Conservation (phyloP, 2,113 vertebrate genomes). For the Rhea pennata region DNA sequence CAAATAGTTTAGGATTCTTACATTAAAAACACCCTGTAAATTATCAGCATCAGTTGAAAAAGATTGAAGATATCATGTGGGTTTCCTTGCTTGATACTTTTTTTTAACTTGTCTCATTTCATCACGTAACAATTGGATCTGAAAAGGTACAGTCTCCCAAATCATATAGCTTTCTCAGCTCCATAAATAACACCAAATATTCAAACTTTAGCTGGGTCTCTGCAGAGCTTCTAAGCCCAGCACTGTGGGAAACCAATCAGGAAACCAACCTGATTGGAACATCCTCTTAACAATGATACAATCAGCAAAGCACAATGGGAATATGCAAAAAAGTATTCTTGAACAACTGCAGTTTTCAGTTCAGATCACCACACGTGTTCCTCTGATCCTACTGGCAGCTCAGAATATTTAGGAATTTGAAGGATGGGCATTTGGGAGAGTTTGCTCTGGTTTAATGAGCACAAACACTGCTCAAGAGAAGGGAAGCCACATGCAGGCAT, state of each 20-base stretch:
- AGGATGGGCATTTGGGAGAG: neutral
- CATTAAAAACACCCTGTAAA: neutral
- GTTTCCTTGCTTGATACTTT: neutral
- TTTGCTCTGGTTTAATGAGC: accelerated
- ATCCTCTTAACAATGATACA: constrained; percentile 35
- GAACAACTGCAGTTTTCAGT: neutral
- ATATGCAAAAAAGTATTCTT: neutral
- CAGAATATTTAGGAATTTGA: neutral
- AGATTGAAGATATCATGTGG: neutral
- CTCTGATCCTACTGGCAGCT: neutral
- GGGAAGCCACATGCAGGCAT: neutral
- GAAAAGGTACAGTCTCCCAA: neutral
- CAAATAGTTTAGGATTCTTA: neutral
- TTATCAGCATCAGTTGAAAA: neutral
- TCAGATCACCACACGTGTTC: neutral
- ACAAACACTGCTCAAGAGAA: neutral
- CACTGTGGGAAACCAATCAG: constrained; percentile 31
- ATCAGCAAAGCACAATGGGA: constrained; percentile 34
- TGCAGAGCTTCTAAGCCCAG: neutral
- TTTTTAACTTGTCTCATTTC: neutral
- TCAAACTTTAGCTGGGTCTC: neutral
- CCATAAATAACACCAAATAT: constrained; percentile 40
- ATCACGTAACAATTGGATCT: neutral
- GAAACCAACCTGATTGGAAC: constrained; percentile 10
- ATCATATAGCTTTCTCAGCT: neutral